phyloP scores from a whole-genome alignment of 2,888 invertebrate genomes.

The Scaptomyza flava region DNA sequence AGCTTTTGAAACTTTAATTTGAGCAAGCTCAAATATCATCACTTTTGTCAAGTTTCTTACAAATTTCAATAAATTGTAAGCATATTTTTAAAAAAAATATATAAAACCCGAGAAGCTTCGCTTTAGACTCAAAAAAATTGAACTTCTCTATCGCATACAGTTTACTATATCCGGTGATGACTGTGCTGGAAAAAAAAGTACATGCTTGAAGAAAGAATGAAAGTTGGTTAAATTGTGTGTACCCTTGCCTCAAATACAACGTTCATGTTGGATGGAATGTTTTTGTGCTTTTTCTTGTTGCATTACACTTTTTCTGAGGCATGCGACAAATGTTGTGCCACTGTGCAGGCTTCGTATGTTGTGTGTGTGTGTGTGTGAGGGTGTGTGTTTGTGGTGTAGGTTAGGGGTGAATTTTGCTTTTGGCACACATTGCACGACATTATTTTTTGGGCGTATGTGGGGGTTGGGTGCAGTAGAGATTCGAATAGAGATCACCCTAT shows the following conservation, averaged over 20 bases:
- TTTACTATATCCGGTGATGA: background rate
- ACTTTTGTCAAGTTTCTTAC: too few relatives aligned
- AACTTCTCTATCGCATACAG: background rate
- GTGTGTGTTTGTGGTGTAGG: conserved; percentile 44
- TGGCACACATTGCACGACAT: conserved; percentile 32
- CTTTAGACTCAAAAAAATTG: too few relatives aligned
- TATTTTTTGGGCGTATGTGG: conserved; percentile 9
- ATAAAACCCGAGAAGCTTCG: too few relatives aligned
- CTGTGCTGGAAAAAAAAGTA: too few relatives aligned
- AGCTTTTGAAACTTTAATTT: too few relatives aligned
- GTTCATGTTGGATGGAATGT: conserved; percentile 49
- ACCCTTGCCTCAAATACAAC: conserved; percentile 3
- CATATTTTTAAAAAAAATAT: too few relatives aligned
- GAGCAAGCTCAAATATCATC: too few relatives aligned
- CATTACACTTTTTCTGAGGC: conserved; percentile 33
- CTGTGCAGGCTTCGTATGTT: conserved; percentile 38
- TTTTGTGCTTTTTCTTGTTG: conserved; percentile 17
- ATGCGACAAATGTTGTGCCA: conserved; percentile 47
- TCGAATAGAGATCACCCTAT: conserved; percentile 46
- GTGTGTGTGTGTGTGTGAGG: conserved; percentile 13
- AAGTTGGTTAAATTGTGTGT: background rate
- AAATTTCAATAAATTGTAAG: too few relatives aligned
- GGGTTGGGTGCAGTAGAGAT: conserved; percentile 34
- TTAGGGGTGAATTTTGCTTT: conserved; percentile 47
- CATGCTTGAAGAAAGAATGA: background rate